Evolutionary conservation across 2,113 vertebrate genomes (phyloP), one percentile per base, ranked within the genome.

Genomic region (Cyrtonyx montezumae): DNA sequence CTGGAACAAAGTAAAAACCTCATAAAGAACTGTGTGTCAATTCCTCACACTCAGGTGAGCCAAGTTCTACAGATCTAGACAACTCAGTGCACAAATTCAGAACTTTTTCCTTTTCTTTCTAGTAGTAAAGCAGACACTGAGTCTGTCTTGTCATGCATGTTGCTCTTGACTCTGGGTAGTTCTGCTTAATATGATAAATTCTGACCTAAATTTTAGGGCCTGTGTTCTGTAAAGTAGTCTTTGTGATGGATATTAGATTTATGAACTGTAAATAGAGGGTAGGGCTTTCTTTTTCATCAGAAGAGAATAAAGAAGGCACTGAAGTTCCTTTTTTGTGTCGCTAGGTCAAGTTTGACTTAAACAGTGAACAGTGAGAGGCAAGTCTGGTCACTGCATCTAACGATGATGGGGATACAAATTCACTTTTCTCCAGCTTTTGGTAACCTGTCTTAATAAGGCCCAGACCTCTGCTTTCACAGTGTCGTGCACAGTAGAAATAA

Each of bases 391-490:
- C 43, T 82, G 71, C 67, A 22, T 58, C n/a, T 93, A 62, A 90
- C 73, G 42, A n/a, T 42, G 88, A 8, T 48, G 77, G 49, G 83
- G 73, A 25, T 83, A 79, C 77, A 90, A 93, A 94, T 91, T 94
- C 85, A 68, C 79, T 88, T 95, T 92, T 55, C 49, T 94, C 55
- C 36, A 87, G 76, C 75, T 84, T 91, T 73, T 66, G 62, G 67
- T 89, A 93, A 73, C 85, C 61, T 91, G 69, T 94, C 75, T 89
- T 94, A 97, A 95, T 94, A 95, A 45, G 85, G 53, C 56, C 53
- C 65, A 94, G 92, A 96, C 93, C 94, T 91, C 73, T 90, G 48
- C 88, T 96, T 96, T 96, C 90, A 85, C 83, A 80, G 43, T 80
- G 91, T 91, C 95, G 90, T 94, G 88, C 83, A 83, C 80, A 40